Base-by-base conservation (phyloP, 92 coral and sea anemone genomes). In the Paramuricea clavata region DNA sequence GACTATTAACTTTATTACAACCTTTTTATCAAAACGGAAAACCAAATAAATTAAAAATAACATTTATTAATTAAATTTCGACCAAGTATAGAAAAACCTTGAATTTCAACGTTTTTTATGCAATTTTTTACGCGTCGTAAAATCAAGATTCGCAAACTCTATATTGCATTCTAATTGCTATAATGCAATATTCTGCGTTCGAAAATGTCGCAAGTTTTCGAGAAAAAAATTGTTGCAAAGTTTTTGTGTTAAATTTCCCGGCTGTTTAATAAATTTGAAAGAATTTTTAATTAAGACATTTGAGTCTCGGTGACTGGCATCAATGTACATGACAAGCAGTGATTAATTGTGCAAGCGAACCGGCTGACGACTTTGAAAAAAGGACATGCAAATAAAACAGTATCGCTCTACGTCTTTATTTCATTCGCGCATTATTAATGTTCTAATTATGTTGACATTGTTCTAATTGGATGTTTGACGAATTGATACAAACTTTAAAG, bases 381-480 rank as follows among this genome's bases (percentile, higher is more conserved):
- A 65, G 12, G 26, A 65, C 52, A 34, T 49, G 26, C 70, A 78
- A 78, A 60, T 60, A 35, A 78, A 35, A 34, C 49, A 60, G 78
- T 61, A 49, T 52, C 13, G 33, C 49, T 42, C 43, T 43, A 74
- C 16, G 83, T 16, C 72, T 21, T 57, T 79, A 61, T 79, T 79
- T 61, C 64, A 79, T 79, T 60, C 30, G 34, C 49, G 56, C 50
- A 61, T 79, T 59, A 36, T 79, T 33, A 79, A 59, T 79, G 82
- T 49, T 12, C 59, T 49, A 61, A 76, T 61, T 49, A 76, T 28
- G 73, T 41, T 60, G 31, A 57, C 72, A 65, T 65, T 65, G 72
- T 65, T 65, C 72, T 57, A 79, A 79, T 79, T 79, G 56, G 56
- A 59, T 57, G 84, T 59, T 79, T 79, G 73, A 28, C 21, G 73